Percentiles rank a stretch among this genome's conserved stretches.
Evolutionary conservation across 1,140 invertebrate genomes (phyloP).

Genomic region (Camponotus pennsylvanicus): DNA sequence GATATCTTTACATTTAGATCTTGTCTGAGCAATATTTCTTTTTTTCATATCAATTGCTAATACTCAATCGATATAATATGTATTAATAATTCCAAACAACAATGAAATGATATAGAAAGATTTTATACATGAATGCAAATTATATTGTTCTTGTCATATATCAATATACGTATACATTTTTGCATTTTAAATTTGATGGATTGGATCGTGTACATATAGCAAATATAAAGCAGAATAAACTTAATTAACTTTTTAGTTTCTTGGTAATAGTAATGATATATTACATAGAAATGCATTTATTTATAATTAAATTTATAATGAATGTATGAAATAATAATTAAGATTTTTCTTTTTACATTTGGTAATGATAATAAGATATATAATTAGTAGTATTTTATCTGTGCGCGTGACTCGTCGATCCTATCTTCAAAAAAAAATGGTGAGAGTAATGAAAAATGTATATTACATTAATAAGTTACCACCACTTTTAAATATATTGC

Average conservation of each 20-base stretch:
- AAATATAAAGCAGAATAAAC: neutral
- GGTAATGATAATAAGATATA: neutral
- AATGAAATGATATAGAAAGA: neutral
- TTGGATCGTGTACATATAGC: conserved; percentile 13
- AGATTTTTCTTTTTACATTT: neutral
- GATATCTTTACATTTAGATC: neutral
- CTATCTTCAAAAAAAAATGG: conserved; percentile 6
- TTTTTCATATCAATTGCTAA: conserved; percentile 67
- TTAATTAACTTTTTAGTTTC: conserved; percentile 39
- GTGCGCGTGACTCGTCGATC: conserved; percentile 40
- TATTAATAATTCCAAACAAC: conserved; percentile 18
- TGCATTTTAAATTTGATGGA: conserved; percentile 50
- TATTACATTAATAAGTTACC: neutral
- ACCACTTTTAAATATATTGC: neutral
- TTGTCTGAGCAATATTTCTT: conserved; percentile 15
- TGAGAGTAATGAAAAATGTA: neutral
- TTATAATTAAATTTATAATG: conserved; percentile 1
- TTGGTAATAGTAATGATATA: conserved; percentile 1
- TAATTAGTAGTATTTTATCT: conserved; percentile 10
- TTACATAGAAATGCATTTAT: neutral
- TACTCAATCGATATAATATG: conserved; percentile 19
- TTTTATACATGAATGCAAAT: conserved; percentile 38
- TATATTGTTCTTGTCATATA: conserved; percentile 39
- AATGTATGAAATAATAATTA: neutral
- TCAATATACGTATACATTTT: conserved; percentile 47